phyloP scores from a whole-genome alignment of 2,888 invertebrate species.

The Periphyllus acericola region DNA sequence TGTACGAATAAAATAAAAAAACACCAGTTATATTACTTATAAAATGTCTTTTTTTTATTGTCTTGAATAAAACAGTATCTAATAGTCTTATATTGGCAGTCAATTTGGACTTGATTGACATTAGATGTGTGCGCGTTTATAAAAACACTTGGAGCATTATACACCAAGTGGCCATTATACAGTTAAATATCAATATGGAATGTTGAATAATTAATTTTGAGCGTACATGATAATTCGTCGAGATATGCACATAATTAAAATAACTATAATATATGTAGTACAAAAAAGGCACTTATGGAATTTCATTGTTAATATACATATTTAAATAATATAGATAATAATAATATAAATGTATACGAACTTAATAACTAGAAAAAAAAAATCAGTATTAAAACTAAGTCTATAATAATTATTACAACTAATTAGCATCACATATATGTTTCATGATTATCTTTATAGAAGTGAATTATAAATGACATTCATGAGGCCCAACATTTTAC shows the following conservation, averaged over 20 bases:
- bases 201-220: constrained; percentile 60
- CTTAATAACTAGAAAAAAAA: constrained; percentile 53
- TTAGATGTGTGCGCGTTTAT: constrained; percentile 15
- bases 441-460: constrained; percentile 57
- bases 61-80: constrained; percentile 53
- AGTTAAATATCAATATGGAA: constrained; percentile 55
- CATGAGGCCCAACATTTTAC: constrained; percentile 42
- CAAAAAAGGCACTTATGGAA: constrained; percentile 61
- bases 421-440: constrained; percentile 62
- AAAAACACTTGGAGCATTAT: constrained; percentile 13
- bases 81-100: constrained; percentile 62
- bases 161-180: constrained; percentile 29
- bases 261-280: constrained; percentile 56
- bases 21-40: constrained; percentile 48
- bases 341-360: constrained; percentile 20
- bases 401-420: constrained; percentile 59
- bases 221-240: constrained; percentile 57
- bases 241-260: constrained; percentile 56
- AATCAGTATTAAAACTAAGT: constrained; percentile 58
- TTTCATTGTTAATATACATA: constrained; percentile 56
- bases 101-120: constrained; percentile 61
- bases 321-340: constrained; percentile 41
- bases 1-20: constrained; percentile 26
- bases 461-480: constrained; percentile 52
- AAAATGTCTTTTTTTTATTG: constrained; percentile 52